Evolutionary conservation across 2,888 invertebrate species (phyloP).

Genomic region (Ophioninae sp.): DNA sequence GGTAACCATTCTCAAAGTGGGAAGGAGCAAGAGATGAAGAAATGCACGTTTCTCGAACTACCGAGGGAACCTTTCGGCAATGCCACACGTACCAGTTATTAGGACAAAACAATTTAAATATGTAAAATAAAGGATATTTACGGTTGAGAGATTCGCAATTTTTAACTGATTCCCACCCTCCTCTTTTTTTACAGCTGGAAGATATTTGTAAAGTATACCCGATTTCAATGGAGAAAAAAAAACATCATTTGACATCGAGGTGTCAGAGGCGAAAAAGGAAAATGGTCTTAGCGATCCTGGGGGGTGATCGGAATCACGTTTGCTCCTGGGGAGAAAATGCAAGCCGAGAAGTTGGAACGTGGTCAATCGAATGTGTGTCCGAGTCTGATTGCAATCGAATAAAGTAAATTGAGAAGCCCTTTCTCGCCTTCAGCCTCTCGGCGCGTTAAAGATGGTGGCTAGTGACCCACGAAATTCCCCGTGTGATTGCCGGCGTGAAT

Average conservation of each 20-base stretch:
- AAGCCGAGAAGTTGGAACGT: slow-evolving; percentile 50
- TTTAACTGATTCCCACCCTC: no score
- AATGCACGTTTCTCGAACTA: slow-evolving; percentile 12
- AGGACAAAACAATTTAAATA: background rate
- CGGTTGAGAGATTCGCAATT: background rate
- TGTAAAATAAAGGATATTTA: background rate
- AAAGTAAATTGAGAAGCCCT: slow-evolving; percentile 65
- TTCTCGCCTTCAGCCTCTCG: slow-evolving; percentile 46
- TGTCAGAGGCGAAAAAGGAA: background rate
- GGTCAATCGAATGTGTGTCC: slow-evolving; percentile 20
- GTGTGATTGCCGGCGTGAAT: slow-evolving; percentile 65
- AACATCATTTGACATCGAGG: background rate
- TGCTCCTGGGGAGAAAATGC: slow-evolving; percentile 14
- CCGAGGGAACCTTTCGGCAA: slow-evolving; percentile 8
- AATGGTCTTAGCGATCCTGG: background rate
- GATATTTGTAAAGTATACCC: background rate
- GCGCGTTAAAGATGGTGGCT: slow-evolving; percentile 42
- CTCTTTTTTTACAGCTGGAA: background rate
- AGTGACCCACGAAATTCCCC: slow-evolving; percentile 69
- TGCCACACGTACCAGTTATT: slow-evolving; percentile 17
- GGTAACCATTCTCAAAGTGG: slow-evolving; percentile 16
- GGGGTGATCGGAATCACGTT: slow-evolving; percentile 36
- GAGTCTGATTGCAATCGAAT: slow-evolving; percentile 61
- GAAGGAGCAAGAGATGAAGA: background rate
- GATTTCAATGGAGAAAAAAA: background rate